A percentile compares a stretch with the other conserved stretches of the same genome.
phyloP scores from a whole-genome alignment of 2,888 invertebrate genomes.

The Apamea epomidion region DNA sequence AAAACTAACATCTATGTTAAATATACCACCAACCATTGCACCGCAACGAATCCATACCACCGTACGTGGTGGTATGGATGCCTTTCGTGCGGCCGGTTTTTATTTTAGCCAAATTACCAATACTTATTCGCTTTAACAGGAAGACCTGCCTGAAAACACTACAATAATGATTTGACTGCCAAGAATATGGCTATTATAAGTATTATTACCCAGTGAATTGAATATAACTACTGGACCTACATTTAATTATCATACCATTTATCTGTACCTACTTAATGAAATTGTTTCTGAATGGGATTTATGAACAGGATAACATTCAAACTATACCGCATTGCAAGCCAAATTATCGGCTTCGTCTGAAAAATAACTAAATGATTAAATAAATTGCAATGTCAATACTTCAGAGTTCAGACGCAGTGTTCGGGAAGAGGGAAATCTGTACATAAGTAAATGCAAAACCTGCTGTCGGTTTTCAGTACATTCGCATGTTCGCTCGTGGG shows the following conservation, averaged over 20 bases:
- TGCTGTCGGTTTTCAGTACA: constrained; percentile 9
- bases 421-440: background rate
- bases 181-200: background rate
- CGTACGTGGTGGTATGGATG: no score
- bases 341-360: background rate
- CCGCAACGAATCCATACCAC: no score
- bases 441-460: background rate
- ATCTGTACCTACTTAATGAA: constrained; percentile 5
- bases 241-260: constrained; percentile 1
- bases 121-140: background rate
- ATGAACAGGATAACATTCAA: constrained; percentile 18
- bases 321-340: background rate
- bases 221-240: background rate
- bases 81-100: background rate
- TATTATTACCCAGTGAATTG: background rate
- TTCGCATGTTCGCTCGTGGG: background rate
- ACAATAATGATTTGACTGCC: background rate
- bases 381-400: background rate
- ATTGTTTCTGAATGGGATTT: constrained; percentile 22
- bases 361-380: background rate
- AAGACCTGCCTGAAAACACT: background rate
- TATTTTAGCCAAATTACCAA: background rate
- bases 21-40: no score
- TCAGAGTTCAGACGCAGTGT: background rate
- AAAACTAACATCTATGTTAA: no score